Evolutionary conservation across 2,888 invertebrate species (phyloP), one percentile per base, ranked within the genome.

Genomic region (Pyrrhia umbra): DNA sequence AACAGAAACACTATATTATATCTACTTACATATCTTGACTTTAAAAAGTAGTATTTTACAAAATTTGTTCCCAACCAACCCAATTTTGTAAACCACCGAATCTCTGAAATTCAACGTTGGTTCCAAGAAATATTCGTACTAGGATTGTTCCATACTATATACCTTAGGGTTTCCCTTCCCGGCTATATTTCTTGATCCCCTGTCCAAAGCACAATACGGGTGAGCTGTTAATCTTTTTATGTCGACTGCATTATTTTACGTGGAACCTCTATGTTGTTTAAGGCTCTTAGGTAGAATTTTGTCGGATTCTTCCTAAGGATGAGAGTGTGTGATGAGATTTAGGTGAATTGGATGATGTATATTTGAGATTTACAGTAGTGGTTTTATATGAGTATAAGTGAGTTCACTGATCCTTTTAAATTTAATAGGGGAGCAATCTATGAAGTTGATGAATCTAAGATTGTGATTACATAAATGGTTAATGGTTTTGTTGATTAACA

Each of bases 191-290:
- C 88, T 85, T 84, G 87, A 87, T 86, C 85, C 86, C 86, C 66
- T 87, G 89, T 89, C 88, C 76, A 72, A 75, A 80, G 76, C 90
- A 90, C 88, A 87, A 87, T 88, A 89, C 85, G 85, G 84, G 84
- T 60, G 77, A 68, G 86, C 86, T 88, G 90, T 90, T 91, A 90
- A 91, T 91, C 91, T 91, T 90, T 90, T 88, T 87, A 87, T 85
- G 88, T 90, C 87, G 84, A 85, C 88, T 90, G 87, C 88, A 90
- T 90, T 91, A 89, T 88, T 88, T 89, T 85, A 85, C 80, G 82
- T 80, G 81, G 77, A 72, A 69, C 80, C 79, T 68, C 78, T 81
- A 77, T 81, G 81, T 82, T 82, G 79, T 84, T 82, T 81, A 81
- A 83, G 79, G 75, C 80, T 62, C 74, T 81, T 79, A 75, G 65